Base-by-base conservation (phyloP, 2,888 invertebrate species). In the Acrobasis consociella region DNA sequence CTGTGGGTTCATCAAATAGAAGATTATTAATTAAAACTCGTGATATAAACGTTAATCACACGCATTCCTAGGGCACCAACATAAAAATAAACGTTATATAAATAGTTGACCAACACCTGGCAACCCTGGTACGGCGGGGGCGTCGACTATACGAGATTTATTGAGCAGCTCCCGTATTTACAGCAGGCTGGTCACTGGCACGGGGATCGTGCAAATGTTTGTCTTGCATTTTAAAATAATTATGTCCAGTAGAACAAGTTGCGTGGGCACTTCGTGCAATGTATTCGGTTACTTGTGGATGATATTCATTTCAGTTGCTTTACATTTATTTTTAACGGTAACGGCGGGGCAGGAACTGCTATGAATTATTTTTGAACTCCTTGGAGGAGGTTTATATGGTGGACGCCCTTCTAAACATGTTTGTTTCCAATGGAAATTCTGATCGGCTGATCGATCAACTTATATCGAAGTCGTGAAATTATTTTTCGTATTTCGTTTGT, bases 111-210 rank as follows among this genome's bases (percentile, higher is more conserved):
- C 13, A 37, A 15, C n/a, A 39, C 37, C 50, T 60, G 51, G 38
- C 15, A 15, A 16, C 39, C 60, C 38, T 60, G 16, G 49, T 9
- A 37, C 37, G 68, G 75, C 82, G 86, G 82, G 81, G 86, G 86
- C 85, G 86, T 75, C 80, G 75, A 76, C 72, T 78, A 75, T 74
- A 68, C 71, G 75, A 82, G 87, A 87, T 87, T 87, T 89, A 87
- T 87, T 73, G 76, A 81, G 82, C 75, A 71, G 83, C 89, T 83
- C 82, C 86, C 78, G 86, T 81, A 75, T 77, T 81, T 58, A 46
- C 58, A 11, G 17, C 9, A 15, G 73, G 72, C 22, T 22, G 3
- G n/a, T n/a, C 22, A 69, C 67, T 64, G 64, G 71, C 37, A 72
- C 75, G 73, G 71, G 69, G 67, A 66, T 65, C 65, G 71, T 38